These are phyloP conservation scores for Talpa occidentalis DNA, from an alignment of 2,113 vertebrate species.

Conservation along the genomic window DNA sequence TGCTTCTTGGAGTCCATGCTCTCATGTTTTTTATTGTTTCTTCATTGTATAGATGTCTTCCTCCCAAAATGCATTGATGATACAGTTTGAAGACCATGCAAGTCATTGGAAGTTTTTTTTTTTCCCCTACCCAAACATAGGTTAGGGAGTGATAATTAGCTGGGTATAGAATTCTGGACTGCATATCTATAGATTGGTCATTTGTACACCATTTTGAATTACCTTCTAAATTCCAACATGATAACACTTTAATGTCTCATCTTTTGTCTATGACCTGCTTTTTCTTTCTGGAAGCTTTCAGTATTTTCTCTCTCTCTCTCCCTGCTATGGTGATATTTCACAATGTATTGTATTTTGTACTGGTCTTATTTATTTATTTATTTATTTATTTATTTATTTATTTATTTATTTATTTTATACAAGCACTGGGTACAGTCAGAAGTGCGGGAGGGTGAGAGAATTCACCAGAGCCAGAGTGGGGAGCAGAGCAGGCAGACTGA, in stretches of 20 bases:
- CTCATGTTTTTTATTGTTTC: neutral
- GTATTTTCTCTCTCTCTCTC: neutral
- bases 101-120: neutral
- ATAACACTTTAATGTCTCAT: neutral
- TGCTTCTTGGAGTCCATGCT: neutral
- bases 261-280: neutral
- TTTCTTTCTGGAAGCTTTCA: neutral
- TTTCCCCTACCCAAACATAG: neutral
- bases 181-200: neutral
- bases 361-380: no score
- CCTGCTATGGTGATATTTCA: slow-evolving; percentile 10
- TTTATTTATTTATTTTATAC: no score
- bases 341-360: neutral
- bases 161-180: neutral
- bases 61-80: neutral
- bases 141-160: neutral
- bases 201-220: neutral
- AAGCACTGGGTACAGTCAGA: no score
- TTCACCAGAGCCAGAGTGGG: no score
- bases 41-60: neutral
- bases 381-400: no score
- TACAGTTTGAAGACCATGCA: neutral
- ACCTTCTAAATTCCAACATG: neutral
- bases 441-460: no score
- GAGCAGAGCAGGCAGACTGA: no score